Conservation (phyloP, 2,888 invertebrate species). For the Noctua pronuba region DNA sequence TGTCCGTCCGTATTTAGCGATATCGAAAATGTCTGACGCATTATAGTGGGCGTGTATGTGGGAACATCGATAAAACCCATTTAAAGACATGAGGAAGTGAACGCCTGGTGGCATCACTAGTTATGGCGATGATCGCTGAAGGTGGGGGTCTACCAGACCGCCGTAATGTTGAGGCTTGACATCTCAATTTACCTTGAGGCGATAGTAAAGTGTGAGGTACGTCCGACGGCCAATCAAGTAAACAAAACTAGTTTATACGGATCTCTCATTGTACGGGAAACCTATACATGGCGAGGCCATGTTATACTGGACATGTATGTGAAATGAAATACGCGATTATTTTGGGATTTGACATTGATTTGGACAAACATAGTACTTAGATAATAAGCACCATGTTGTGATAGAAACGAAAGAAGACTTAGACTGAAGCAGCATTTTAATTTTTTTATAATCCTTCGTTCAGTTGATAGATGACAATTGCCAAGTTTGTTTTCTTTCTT, state of each 20-base stretch:
- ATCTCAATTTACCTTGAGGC: constrained; percentile 47
- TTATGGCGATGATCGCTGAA: constrained; percentile 38
- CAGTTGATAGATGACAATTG: not conserved
- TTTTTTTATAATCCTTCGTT: not conserved
- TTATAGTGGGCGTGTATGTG: constrained; percentile 64
- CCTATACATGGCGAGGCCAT: not conserved
- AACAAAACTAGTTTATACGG: not conserved
- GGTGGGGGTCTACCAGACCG: constrained; percentile 5
- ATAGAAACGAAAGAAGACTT: not conserved
- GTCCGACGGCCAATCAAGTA: not conserved
- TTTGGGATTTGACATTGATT: not conserved
- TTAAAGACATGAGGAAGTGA: constrained; percentile 64
- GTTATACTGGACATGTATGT: not conserved
- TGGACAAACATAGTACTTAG: not conserved
- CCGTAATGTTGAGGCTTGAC: constrained; percentile 32
- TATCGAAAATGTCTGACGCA: constrained; percentile 65
- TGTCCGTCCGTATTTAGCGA: constrained; percentile 62
- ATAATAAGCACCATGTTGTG: not conserved
- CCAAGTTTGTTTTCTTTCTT: not conserved
- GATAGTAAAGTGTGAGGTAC: constrained; percentile 2
- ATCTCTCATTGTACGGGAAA: not conserved
- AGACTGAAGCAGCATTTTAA: not conserved
- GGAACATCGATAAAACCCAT: constrained; percentile 66
- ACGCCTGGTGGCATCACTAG: constrained; percentile 45
- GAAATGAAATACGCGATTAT: constrained; percentile 4